Evolutionary conservation across 1,140 invertebrate species (phyloP).

Genomic region (Rhizoglyphus robini): DNA sequence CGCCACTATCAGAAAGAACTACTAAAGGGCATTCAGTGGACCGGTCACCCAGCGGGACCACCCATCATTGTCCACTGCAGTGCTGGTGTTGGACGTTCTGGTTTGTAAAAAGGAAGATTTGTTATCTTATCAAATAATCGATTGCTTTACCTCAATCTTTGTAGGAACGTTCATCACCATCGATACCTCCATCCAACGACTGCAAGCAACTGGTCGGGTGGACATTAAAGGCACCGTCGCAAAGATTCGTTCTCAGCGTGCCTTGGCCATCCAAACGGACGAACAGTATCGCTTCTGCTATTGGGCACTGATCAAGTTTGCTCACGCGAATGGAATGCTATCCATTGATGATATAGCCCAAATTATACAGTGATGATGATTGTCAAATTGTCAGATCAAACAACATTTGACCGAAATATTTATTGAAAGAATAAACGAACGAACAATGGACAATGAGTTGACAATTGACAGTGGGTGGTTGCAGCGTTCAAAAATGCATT

Average conservation of each 20-base stretch:
- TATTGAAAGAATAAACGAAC: too few relatives aligned
- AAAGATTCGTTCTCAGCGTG: conserved; percentile 77
- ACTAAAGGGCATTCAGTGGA: conserved; percentile 62
- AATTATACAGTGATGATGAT: too few relatives aligned
- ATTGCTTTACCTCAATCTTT: conserved; percentile 29
- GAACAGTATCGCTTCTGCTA: conserved; percentile 99
- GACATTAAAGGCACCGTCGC: too few relatives aligned
- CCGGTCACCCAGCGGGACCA: conserved; percentile 71
- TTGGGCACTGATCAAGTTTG: conserved; percentile 81
- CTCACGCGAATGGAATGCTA: too few relatives aligned
- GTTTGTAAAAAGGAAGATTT: too few relatives aligned
- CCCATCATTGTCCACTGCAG: conserved; percentile 92
- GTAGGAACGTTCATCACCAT: conserved; percentile 89
- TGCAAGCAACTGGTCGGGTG: conserved; percentile 77
- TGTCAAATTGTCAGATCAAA: too few relatives aligned
- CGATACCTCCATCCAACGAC: conserved; percentile 79
- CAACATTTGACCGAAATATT: too few relatives aligned
- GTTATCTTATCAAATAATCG: conserved; percentile 16
- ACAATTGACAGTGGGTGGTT: too few relatives aligned
- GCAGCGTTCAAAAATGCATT: too few relatives aligned
- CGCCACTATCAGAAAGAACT: conserved; percentile 37
- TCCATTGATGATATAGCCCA: too few relatives aligned
- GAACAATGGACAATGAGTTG: too few relatives aligned
- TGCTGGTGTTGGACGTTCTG: conserved; percentile 90
- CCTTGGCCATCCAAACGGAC: conserved; percentile 94